These are phyloP conservation scores for Hirtodrosophila histrioides DNA, from an alignment of 2,888 invertebrate species.

Conservation along the genomic window DNA sequence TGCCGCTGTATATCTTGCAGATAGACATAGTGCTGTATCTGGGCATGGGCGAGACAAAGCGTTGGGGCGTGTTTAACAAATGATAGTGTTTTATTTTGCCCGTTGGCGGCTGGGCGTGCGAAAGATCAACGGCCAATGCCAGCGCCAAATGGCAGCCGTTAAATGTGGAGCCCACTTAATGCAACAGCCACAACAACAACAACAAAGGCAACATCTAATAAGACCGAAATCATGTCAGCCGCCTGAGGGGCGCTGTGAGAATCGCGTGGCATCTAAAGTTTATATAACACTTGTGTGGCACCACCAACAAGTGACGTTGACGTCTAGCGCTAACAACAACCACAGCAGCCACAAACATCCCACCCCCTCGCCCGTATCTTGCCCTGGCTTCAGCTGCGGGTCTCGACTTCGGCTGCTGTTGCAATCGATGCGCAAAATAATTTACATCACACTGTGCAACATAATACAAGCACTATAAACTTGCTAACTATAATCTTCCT, in stretches of 20 bases:
- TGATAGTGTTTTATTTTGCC: constrained; percentile 28
- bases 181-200: constrained; percentile 6
- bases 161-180: constrained; percentile 50
- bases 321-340: constrained; percentile 24
- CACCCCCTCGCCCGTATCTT: constrained; percentile 4
- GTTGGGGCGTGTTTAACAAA: constrained; percentile 41
- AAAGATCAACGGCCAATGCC: constrained; percentile 72
- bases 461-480: constrained; percentile 1
- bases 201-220: constrained; percentile 16
- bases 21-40: constrained; percentile 83
- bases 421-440: constrained; percentile 63
- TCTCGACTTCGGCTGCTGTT: constrained; percentile 51
- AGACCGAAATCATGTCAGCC: constrained; percentile 29
- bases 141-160: constrained; percentile 57
- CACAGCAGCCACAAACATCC: constrained; percentile 10
- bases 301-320: constrained; percentile 33
- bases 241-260: constrained; percentile 60
- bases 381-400: constrained; percentile 16
- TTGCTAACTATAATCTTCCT: too few species aligned
- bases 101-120: constrained; percentile 37
- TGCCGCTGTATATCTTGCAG: constrained; percentile 82
- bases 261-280: constrained; percentile 72
- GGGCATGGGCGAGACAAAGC: constrained; percentile 38
- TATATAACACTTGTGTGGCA: constrained; percentile 70
- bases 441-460: constrained; percentile 53